Percentiles rank a stretch among this genome's conserved stretches.
These are phyloP conservation scores for Glyptemys insculpta DNA, from an alignment of 2,797 vertebrate genomes.

Conservation along the genomic window DNA sequence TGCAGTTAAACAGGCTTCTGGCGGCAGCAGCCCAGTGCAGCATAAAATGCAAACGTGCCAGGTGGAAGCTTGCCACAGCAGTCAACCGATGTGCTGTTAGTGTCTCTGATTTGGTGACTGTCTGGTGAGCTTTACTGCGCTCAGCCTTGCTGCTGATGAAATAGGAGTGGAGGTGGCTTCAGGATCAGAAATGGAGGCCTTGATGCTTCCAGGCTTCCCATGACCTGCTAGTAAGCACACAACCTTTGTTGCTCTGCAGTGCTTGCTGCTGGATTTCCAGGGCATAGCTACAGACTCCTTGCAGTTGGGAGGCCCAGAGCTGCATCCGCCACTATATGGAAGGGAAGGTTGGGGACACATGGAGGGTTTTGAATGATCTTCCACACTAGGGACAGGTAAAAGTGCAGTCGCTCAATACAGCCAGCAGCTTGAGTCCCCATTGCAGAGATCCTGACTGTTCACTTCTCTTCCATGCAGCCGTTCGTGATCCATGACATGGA, in stretches of 20 bases:
- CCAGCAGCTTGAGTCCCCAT: rapidly evolving
- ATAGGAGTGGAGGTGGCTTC: not conserved
- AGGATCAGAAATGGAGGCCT: not conserved
- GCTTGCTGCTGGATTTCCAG: no score
- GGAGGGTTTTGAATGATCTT: not conserved
- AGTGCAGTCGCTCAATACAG: not conserved
- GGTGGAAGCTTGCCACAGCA: not conserved
- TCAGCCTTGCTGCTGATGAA: not conserved
- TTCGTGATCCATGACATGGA: constrained; percentile 99
- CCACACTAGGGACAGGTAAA: not conserved
- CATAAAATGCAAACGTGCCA: not conserved
- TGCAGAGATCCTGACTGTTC: not conserved
- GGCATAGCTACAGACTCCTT: not conserved
- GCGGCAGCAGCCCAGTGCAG: not conserved
- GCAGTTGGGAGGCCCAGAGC: not conserved
- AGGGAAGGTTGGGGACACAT: not conserved
- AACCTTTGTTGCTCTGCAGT: not conserved
- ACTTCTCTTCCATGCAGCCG: constrained; percentile 84
- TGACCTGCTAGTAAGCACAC: not conserved
- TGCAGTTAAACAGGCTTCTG: not conserved
- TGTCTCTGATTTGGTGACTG: not conserved
- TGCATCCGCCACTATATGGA: not conserved
- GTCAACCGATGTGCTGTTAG: not conserved
- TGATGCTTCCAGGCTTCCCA: not conserved
- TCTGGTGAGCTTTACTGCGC: not conserved